Percentiles rank a stretch among this genome's conserved stretches.
Conservation (phyloP, 2,888 invertebrate genomes). For the Tachina grossa region DNA sequence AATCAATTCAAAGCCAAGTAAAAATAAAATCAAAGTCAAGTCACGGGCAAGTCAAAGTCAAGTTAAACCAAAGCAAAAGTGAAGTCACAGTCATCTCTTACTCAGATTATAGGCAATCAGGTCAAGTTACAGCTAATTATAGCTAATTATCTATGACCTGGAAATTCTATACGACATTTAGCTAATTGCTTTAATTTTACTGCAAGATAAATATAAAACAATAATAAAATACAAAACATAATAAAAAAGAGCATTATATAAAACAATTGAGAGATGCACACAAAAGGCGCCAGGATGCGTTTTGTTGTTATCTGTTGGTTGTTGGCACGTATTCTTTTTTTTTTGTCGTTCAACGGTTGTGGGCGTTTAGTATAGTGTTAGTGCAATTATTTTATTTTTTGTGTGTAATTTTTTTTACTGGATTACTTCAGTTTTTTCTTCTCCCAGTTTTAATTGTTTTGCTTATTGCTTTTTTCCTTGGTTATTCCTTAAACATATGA, state of each 20-base stretch:
- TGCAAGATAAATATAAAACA: not conserved
- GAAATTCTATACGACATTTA: not conserved
- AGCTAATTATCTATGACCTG: no score
- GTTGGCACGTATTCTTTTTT: conserved; percentile 9
- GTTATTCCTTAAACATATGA: not conserved
- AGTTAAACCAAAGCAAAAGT: no score
- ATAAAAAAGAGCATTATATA: not conserved
- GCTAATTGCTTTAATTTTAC: not conserved
- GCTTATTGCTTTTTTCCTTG: conserved; percentile 14
- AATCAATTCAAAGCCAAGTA: no score
- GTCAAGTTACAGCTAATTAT: no score
- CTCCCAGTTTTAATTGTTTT: not conserved
- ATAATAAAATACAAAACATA: not conserved
- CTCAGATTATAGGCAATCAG: no score
- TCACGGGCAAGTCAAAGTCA: no score
- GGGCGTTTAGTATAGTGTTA: conserved; percentile 40
- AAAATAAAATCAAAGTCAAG: no score
- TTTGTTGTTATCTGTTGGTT: not conserved
- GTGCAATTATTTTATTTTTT: conserved; percentile 4
- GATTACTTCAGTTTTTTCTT: not conserved
- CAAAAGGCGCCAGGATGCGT: not conserved
- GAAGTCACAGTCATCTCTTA: no score
- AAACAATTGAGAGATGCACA: not conserved
- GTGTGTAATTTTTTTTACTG: not conserved
- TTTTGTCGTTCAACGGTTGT: conserved; percentile 30